Base-by-base conservation (phyloP, 2,888 invertebrate genomes). In the Camptogramma bilineatum region DNA sequence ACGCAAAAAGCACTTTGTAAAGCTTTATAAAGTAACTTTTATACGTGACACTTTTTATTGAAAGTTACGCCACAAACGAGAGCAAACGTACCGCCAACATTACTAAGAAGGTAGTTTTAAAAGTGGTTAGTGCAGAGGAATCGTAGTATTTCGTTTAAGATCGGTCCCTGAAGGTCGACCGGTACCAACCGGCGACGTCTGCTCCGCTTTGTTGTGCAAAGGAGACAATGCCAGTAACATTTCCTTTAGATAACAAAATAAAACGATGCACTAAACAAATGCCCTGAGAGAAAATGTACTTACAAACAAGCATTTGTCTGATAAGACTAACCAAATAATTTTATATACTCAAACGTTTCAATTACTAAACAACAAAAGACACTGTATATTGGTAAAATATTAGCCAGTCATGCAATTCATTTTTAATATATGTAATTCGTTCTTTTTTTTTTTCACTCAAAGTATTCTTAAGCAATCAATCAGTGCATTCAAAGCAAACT, bases 221-320 rank as follows among this genome's bases (percentile, higher is more conserved):
- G 78, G 79, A 81, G 81, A 83, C 82, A 82, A 82, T 81, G 80
- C 80, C 75, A 77, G 68, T 72, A 79, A 81, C 76, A 74, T 80
- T 81, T 83, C 78, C 79, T 74, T 73, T 61, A 79, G 84, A 87
- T 87, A 87, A 84, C 80, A 80, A 82, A 84, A 85, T 84, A 82
- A 83, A 83, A 84, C 75, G 74, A 65, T 78, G 73, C 75, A 78
- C 70, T 76, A 77, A 72, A 79, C 78, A 81, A 80, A 78, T 76
- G 74, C 74, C 75, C 71, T 70, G 62, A 71, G 74, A 79, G 70
- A 64, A 75, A 71, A 78, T 81, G 69, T 76, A 70, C 76, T 75
- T 79, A 71, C 70, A 73, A 74, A 71, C 62, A 52, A 61, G 68
- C 50, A 70, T 77, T 73, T 66, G 63, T 72, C 47, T 47, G 28